Conservation (phyloP, 1,140 invertebrate genomes). For the Agrypnia vestita region DNA sequence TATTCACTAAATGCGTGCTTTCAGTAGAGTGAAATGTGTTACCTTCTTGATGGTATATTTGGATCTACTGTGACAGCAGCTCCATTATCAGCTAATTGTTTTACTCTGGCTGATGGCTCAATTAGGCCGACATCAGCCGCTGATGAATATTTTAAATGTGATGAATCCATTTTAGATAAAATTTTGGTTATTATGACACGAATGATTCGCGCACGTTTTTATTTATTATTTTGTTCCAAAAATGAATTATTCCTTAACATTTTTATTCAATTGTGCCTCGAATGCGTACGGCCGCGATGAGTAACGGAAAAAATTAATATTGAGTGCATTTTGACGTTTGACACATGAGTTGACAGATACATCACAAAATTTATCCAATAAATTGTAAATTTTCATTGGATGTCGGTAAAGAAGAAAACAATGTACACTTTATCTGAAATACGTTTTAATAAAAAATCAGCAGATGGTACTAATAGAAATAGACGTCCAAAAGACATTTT, state of each 20-base stretch:
- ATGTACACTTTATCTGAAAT: not conserved
- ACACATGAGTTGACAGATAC: conserved; percentile 34
- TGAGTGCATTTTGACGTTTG: conserved; percentile 40
- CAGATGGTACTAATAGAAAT: not conserved
- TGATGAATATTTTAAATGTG: conserved; percentile 48
- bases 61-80: conserved; percentile 82
- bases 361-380: conserved; percentile 25
- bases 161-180: conserved; percentile 43
- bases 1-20: no score
- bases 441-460: no score
- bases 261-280: not conserved
- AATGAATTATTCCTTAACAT: conserved; percentile 16
- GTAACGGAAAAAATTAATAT: conserved; percentile 4
- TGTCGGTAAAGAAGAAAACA: conserved; percentile 12
- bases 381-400: not conserved
- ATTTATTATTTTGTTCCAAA: not conserved
- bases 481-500: not conserved
- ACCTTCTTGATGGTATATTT: conserved; percentile 82
- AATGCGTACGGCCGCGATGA: not conserved
- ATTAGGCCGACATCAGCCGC: conserved; percentile 44
- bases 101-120: conserved; percentile 71
- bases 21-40: conserved; percentile 40
- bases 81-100: conserved; percentile 78
- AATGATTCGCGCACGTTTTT: not conserved
- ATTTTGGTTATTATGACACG: not conserved